Conservation (phyloP, 2,113 vertebrate species). For the Pomatorhinus ruficollis region DNA sequence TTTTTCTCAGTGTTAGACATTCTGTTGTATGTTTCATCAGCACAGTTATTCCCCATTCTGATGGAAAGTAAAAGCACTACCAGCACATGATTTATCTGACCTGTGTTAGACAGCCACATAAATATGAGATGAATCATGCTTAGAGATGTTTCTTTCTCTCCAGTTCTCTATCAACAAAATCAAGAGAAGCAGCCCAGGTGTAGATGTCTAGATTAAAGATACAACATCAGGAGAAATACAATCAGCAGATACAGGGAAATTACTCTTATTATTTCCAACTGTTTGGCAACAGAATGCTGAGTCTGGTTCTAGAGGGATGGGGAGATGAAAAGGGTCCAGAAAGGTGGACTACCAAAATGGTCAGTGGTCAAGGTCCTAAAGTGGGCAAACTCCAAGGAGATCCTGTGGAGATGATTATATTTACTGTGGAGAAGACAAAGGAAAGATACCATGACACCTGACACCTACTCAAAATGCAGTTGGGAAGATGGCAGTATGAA, state of each 20-base stretch:
- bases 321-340: neutral
- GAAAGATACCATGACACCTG: neutral
- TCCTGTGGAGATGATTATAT: neutral
- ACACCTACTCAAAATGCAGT: neutral
- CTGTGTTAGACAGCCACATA: neutral
- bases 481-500: neutral
- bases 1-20: neutral
- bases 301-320: neutral
- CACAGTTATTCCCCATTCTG: neutral
- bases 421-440: neutral
- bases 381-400: neutral
- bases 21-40: neutral
- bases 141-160: neutral
- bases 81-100: neutral
- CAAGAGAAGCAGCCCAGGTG: neutral
- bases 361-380: neutral
- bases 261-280: neutral
- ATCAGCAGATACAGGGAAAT: neutral
- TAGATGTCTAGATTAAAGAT: neutral
- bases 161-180: neutral
- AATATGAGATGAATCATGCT: neutral
- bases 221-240: neutral
- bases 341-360: neutral
- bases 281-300: neutral
- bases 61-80: neutral